Percentiles rank a stretch among this genome's conserved stretches.
These are phyloP conservation scores for Liolophura sinensis DNA, from an alignment of 1,140 invertebrate genomes.

Conservation along the genomic window DNA sequence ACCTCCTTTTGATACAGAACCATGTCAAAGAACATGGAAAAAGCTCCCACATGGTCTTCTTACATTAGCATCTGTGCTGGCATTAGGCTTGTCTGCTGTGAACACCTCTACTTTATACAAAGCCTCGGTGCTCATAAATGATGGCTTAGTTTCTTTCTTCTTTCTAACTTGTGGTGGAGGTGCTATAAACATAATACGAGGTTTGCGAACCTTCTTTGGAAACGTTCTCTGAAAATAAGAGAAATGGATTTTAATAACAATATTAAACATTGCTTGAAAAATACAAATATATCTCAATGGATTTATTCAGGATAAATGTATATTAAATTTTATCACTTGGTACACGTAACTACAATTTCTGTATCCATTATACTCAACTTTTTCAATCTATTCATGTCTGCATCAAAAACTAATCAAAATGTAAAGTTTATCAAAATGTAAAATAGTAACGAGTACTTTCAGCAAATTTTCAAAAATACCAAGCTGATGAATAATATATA, in stretches of 20 bases:
- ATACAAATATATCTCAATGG: background rate
- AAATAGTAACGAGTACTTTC: background rate
- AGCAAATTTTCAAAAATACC: background rate
- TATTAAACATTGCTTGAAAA: background rate
- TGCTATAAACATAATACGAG: slow-evolving; percentile 40
- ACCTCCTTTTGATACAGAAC: background rate
- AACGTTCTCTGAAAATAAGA: slow-evolving; percentile 16
- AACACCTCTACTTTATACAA: slow-evolving; percentile 43
- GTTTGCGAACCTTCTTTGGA: slow-evolving; percentile 21
- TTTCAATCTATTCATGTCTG: background rate
- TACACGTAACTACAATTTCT: background rate
- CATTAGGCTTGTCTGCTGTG: slow-evolving; percentile 29
- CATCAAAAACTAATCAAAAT: background rate
- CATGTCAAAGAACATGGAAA: background rate
- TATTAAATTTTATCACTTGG: background rate
- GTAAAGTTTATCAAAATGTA: background rate
- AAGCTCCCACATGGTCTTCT: background rate
- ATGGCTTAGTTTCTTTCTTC: slow-evolving; percentile 25
- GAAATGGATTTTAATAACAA: background rate
- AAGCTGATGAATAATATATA: background rate
- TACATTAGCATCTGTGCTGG: slow-evolving; percentile 44
- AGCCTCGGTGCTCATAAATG: slow-evolving; percentile 20
- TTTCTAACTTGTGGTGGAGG: slow-evolving; percentile 28
- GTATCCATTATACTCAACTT: background rate
- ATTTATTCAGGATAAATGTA: slow-evolving; percentile 7